These are phyloP conservation scores for Nycticryphes semicollaris DNA, from an alignment of 2,113 vertebrate species.

Conservation along the genomic window DNA sequence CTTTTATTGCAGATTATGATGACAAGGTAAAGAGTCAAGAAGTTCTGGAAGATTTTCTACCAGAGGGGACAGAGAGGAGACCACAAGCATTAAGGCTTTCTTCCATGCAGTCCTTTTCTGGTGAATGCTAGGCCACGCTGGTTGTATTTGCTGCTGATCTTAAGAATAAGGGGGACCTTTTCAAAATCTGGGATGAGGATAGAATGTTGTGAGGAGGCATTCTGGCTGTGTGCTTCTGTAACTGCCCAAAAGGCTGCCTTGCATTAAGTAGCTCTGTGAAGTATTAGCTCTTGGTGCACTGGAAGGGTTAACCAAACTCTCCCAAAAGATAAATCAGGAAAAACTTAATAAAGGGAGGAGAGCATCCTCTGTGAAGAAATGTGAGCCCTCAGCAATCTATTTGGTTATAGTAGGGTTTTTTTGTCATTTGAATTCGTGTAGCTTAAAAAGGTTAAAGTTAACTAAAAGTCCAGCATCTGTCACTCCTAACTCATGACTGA, in stretches of 20 bases:
- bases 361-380: background rate
- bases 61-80: background rate
- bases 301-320: background rate
- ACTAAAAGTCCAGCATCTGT: background rate
- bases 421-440: background rate
- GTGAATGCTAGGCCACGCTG: background rate
- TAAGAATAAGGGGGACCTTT: background rate
- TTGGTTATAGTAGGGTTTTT: background rate
- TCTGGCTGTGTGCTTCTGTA: background rate
- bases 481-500: background rate
- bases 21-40: background rate
- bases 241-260: background rate
- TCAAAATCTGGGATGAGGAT: background rate
- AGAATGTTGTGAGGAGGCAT: background rate
- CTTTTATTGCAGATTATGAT: conserved; percentile 1
- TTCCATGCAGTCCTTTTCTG: background rate
- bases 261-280: background rate
- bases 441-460: background rate
- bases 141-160: background rate
- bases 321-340: background rate
- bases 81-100: background rate
- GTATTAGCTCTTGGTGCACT: background rate
- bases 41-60: background rate
- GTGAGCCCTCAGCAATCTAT: background rate
- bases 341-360: background rate